Conservation (phyloP, 2,113 vertebrate species). For the Parotia lawesii region DNA sequence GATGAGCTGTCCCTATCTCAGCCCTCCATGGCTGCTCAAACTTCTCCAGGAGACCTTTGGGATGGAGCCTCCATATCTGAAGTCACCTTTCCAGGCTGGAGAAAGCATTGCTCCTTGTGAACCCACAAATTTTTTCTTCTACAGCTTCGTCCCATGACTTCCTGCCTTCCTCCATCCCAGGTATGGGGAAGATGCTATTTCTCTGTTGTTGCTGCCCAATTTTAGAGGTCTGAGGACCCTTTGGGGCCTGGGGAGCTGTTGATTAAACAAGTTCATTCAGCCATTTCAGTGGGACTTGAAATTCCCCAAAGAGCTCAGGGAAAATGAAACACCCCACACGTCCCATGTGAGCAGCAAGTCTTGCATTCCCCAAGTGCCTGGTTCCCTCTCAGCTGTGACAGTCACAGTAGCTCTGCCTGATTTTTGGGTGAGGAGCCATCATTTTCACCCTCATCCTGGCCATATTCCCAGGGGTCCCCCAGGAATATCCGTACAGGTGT, state of each 20-base stretch:
- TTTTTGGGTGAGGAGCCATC: not conserved
- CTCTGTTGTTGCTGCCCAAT: not conserved
- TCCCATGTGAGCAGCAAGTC: not conserved
- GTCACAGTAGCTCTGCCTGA: not conserved
- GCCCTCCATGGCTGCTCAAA: not conserved
- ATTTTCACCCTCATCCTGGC: not conserved
- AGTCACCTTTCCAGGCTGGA: not conserved
- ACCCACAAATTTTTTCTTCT: not conserved
- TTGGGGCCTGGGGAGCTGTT: not conserved
- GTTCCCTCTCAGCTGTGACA: not conserved
- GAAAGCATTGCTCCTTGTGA: rapidly evolving
- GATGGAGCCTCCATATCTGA: not conserved
- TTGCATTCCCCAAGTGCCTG: rapidly evolving
- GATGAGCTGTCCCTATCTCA: not conserved
- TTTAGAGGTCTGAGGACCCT: not conserved
- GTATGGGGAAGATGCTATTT: not conserved
- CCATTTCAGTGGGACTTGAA: not conserved
- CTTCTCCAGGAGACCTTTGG: not conserved
- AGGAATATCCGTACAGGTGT: not conserved
- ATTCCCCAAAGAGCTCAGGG: not conserved
- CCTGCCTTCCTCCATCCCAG: not conserved
- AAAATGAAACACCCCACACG: not conserved
- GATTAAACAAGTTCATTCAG: not conserved
- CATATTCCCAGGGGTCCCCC: not conserved
- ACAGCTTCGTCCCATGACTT: not conserved